Evolutionary conservation across 2,113 vertebrate species (phyloP), one percentile per base, ranked within the genome.

Genomic region (Coptodon bakossiorum): DNA sequence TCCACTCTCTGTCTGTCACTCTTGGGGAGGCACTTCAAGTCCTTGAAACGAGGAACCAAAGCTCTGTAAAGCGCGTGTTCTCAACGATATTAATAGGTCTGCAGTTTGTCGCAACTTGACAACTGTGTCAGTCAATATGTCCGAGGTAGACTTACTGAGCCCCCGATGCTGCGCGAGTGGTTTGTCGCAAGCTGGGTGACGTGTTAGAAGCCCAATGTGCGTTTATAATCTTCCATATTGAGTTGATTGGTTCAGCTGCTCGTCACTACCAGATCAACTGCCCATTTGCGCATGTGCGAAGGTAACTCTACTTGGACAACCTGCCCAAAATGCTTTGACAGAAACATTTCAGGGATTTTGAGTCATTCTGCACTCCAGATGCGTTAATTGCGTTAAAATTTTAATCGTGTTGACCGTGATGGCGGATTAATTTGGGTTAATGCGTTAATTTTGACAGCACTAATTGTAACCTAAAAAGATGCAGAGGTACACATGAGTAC

Each of bases 91-190:
- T 34, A 34, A 61, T 61, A 61, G 3, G 29, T 34, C 57, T 61
- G 29, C 57, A 34, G 29, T 34, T 61, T 61, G 57, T 61, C 2
- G 16, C 16, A 61, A 61, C 16, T 61, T 61, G 16, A 19, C 57
- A 61, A 34, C 4, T 34, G 57, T 61, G 57, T 61, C 57, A 61
- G 29, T 61, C 57, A 61, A 34, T 10, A 61, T 61, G 0, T 61
- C 57, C 0, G 29, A 61, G 3, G 57, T 61, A 61, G 57, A 19
- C 0, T 61, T 61, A 61, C 57, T 31, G 0, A 61, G 27, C 5
- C 57, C 27, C 27, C 2, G 27, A 61, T 31, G 27, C 27, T 61
- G 29, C 0, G 8, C 19, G 16, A 34, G 0, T 6, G 29, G 6
- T 34, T 61, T 61, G 16, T 34, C 0, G 5, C 57, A 61, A 34